Evolutionary conservation across 1,140 invertebrate species (phyloP).

Genomic region (Magallana gigas): DNA sequence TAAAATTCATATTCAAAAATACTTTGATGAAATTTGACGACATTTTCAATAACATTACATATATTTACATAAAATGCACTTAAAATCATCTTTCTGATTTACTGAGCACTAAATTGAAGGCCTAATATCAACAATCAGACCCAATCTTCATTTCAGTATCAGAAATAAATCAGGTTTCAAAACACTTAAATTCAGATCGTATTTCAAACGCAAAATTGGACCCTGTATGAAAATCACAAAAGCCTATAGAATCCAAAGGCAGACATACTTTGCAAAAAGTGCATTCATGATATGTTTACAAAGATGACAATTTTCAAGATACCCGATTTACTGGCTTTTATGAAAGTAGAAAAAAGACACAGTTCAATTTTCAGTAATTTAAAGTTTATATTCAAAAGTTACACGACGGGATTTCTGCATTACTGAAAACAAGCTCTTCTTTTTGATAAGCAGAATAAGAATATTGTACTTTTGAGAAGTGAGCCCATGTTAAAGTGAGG

Average conservation of each 20-base stretch:
- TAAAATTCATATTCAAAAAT: slow-evolving; percentile 18
- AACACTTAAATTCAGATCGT: slow-evolving; percentile 12
- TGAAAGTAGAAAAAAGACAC: background rate
- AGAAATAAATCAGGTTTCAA: slow-evolving; percentile 31
- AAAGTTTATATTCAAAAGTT: background rate
- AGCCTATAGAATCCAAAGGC: background rate
- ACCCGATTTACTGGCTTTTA: background rate
- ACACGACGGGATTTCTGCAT: background rate
- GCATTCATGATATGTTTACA: slow-evolving; percentile 12
- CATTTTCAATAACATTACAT: slow-evolving; percentile 4
- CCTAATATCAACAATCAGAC: slow-evolving; percentile 22
- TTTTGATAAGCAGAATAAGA: background rate
- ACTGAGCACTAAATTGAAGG: background rate
- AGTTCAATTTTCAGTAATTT: background rate
- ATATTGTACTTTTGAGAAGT: background rate
- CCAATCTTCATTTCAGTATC: background rate
- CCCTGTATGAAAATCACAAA: slow-evolving; percentile 6
- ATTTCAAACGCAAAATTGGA: slow-evolving; percentile 19
- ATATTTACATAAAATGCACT: slow-evolving; percentile 30
- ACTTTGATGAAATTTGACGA: slow-evolving; percentile 18
- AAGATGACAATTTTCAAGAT: slow-evolving; percentile 26
- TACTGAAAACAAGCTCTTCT: background rate
- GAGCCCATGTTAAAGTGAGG: background rate
- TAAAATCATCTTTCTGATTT: background rate
- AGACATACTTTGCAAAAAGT: slow-evolving; percentile 10